These are phyloP conservation scores for Murina feae DNA, from an alignment of 2,113 vertebrate genomes.

Conservation along the genomic window DNA sequence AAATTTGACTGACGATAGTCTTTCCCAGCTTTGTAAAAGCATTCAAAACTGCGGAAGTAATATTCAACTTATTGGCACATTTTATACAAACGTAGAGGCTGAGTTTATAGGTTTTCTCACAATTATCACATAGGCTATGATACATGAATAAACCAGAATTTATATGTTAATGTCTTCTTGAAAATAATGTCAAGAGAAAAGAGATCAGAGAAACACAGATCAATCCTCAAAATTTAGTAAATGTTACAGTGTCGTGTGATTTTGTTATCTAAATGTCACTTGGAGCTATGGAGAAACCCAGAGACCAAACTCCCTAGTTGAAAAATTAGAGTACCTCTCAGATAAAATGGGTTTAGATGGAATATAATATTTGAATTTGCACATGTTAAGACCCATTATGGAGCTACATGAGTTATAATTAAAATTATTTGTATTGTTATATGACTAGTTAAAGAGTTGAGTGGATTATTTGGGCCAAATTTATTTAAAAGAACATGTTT, in stretches of 20 bases:
- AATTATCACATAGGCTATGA: not conserved
- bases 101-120: not conserved
- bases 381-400: not conserved
- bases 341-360: not conserved
- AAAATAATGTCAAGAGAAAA: not conserved
- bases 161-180: not conserved
- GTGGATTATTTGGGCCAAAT: not conserved
- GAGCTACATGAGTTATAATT: not conserved
- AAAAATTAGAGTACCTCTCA: not conserved
- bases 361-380: not conserved
- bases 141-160: not conserved
- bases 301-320: not conserved
- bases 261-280: not conserved
- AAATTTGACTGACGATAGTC: slow-evolving; percentile 5
- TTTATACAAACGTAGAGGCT: not conserved
- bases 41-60: slow-evolving; percentile 13
- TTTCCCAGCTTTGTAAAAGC: slow-evolving; percentile 24
- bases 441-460: not conserved
- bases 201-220: not conserved
- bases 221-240: not conserved
- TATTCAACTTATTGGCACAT: not conserved
- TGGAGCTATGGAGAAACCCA: not conserved
- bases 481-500: not conserved
- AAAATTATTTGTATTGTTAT: not conserved
- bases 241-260: not conserved